These are phyloP conservation scores for Zophobas atratus DNA, from an alignment of 1,140 invertebrate species.

Conservation along the genomic window DNA sequence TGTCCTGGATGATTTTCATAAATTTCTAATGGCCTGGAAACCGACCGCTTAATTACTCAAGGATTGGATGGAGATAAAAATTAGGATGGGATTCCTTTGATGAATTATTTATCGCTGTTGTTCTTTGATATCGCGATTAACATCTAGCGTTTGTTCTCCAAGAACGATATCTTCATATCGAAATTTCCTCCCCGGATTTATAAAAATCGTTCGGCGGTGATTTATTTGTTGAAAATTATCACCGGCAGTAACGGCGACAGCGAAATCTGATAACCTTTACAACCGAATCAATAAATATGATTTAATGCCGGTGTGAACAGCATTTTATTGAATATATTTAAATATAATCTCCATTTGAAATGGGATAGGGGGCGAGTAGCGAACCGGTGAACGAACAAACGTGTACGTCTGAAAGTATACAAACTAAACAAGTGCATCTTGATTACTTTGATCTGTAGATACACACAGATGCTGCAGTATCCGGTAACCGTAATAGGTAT, in stretches of 20 bases:
- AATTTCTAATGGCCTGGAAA: slow-evolving; percentile 45
- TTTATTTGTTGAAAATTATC: no score
- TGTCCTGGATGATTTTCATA: slow-evolving; percentile 44
- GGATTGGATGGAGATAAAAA: slow-evolving; percentile 30
- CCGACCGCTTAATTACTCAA: slow-evolving; percentile 42
- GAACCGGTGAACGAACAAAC: slow-evolving; percentile 8
- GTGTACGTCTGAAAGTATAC: slow-evolving; percentile 56
- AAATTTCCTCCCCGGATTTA: no score
- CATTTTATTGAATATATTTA: slow-evolving; percentile 49
- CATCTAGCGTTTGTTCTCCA: no score
- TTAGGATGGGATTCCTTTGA: slow-evolving; percentile 46
- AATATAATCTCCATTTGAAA: slow-evolving; percentile 51
- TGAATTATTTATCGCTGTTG: slow-evolving; percentile 48
- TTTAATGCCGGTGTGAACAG: slow-evolving; percentile 43
- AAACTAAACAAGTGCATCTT: slow-evolving; percentile 68
- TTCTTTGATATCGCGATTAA: neutral
- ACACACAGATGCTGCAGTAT: slow-evolving; percentile 67
- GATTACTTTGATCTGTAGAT: slow-evolving; percentile 66
- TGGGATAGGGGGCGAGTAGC: slow-evolving; percentile 38
- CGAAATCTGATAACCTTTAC: slow-evolving; percentile 26
- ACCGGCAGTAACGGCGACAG: neutral
- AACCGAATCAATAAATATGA: slow-evolving; percentile 34
- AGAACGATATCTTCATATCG: no score
- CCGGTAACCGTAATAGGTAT: slow-evolving; percentile 67
- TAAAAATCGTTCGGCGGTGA: no score